Evolutionary conservation across 2,888 invertebrate genomes (phyloP).

Genomic region (Agrochola circellaris): DNA sequence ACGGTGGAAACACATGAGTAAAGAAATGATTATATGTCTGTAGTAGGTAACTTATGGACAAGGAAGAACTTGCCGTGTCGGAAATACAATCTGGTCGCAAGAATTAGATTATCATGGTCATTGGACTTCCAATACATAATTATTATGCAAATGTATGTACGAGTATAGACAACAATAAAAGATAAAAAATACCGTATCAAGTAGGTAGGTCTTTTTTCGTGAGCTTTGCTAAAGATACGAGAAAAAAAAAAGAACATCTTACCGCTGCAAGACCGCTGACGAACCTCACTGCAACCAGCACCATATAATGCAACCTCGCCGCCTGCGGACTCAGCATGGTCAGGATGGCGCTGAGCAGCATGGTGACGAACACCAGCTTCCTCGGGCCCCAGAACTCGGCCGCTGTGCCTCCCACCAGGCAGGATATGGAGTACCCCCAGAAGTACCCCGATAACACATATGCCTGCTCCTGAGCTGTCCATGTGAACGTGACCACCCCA

Average conservation of each 20-base stretch:
- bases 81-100: background rate
- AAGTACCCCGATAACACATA: conserved; percentile 91
- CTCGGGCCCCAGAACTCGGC: conserved; percentile 92
- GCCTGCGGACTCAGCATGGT: conserved; percentile 92
- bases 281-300: conserved; percentile 91
- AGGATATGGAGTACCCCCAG: conserved; percentile 92
- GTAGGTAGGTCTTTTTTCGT: background rate
- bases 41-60: background rate
- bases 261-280: conserved; percentile 92
- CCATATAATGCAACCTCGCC: conserved; percentile 90
- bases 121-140: background rate
- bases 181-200: background rate
- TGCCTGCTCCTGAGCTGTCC: conserved; percentile 92
- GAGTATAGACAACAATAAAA: background rate
- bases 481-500: conserved; percentile 85
- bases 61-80: background rate
- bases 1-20: background rate
- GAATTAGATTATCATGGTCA: background rate
- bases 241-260: conserved; percentile 70
- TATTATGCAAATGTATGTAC: background rate
- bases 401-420: conserved; percentile 91
- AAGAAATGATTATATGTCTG: background rate
- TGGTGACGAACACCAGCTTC: conserved; percentile 90
- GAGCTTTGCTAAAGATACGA: background rate
- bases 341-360: conserved; percentile 88